Base-by-base conservation (phyloP, 64 coral and sea anemone species). In the Catalaphyllia jardinei region DNA sequence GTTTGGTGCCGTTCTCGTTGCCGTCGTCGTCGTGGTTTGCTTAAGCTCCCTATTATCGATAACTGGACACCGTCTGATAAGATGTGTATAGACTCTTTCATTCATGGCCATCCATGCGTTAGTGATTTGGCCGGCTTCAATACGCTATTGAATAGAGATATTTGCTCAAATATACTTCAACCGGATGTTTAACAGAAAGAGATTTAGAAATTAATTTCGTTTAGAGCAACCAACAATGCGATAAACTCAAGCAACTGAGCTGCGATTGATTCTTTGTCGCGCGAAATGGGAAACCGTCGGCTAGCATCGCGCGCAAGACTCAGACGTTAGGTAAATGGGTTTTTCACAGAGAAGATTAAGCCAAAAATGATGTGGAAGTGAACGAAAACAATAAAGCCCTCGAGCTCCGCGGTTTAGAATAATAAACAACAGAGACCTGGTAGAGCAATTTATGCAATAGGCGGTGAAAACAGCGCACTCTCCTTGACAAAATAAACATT, bases 401-500 rank as follows among this genome's bases (percentile, higher is more conserved):
- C 42, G 7, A 46, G 42, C 25, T 69, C 65, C 65, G 20, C n/a
- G 65, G 25, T 69, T 24, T 69, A 24, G 65, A 27, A 27, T 25
- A 69, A 27, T 27, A 69, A 27, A 24, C 22, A 69, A 27, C 24
- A n/a, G 11, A 28, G 28, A 60, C 12, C 55, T 80, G 10, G 24
- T 80, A 80, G 16, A 61, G 25, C 61, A 80, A 61, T 62, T 22
- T 19, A 60, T 54, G 28, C 61, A 29, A 61, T n/a, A 27, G 51
- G 57, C 55, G 65, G 65, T 69, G 25, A 54, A 80, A 80, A 80
- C 28, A 80, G 52, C 54, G 20, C 28, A 14, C 54, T 62, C 28
- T 30, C 28, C 57, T 80, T 80, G 52, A 31, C 28, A 80, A 80
- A 80, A 80, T 80, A 80, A 80, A 61, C 29, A 80, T 80, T 62